phyloP scores from a whole-genome alignment of 1,140 invertebrate species.

The Micrasema longulum region DNA sequence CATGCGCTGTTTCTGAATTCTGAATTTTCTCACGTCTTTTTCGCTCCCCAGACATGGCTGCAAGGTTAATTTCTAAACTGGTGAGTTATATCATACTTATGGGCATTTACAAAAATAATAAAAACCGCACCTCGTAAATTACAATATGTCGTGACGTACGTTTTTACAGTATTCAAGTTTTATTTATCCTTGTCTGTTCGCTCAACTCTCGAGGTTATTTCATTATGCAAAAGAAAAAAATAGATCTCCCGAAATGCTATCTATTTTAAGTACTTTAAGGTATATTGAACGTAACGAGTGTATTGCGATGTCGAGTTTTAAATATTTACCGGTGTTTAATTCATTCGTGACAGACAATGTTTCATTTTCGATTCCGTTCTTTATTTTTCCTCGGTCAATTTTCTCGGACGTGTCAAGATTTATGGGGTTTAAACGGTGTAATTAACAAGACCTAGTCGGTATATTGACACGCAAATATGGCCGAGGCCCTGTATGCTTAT shows the following conservation, averaged over 20 bases:
- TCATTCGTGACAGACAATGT: no score
- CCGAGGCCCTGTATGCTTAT: no score
- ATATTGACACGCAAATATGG: no score
- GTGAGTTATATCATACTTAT: constrained; percentile 58
- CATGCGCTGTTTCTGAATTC: constrained; percentile 58
- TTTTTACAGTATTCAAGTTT: no score
- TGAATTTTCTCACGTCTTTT: constrained; percentile 56
- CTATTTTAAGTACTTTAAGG: constrained; percentile 42
- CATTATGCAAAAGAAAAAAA: constrained; percentile 41
- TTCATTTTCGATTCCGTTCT: no score
- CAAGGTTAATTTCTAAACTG: constrained; percentile 67
- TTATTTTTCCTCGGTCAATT: no score
- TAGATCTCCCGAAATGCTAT: constrained; percentile 37
- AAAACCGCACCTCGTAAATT: not conserved
- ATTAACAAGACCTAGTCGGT: no score
- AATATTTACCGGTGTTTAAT: no score
- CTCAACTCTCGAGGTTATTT: constrained; percentile 34
- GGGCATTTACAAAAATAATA: not conserved
- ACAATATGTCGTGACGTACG: no score
- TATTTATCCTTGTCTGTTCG: no score
- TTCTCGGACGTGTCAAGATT: constrained; percentile 25
- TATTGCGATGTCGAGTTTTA: not conserved
- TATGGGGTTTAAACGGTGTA: no score
- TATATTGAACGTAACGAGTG: constrained; percentile 18
- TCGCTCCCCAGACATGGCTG: constrained; percentile 66